A percentile compares a stretch with the other conserved stretches of the same genome.
phyloP scores from a whole-genome alignment of 2,797 vertebrate species.

The Sebastes iracundus region DNA sequence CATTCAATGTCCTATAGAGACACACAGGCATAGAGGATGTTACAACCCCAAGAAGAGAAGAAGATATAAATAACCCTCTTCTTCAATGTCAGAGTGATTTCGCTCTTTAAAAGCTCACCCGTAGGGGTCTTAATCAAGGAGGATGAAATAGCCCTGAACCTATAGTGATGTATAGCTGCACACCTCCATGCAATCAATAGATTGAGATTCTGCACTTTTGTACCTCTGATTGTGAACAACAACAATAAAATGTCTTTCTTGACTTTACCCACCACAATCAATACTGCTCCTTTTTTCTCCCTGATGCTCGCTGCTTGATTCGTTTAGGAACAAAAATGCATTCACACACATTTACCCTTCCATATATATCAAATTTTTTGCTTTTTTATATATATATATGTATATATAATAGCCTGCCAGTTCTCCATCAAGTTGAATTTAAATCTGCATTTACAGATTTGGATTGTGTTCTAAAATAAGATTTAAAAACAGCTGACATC shows the following conservation, averaged over 20 bases:
- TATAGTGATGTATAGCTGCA: slow-evolving; percentile 61
- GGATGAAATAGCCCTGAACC: slow-evolving; percentile 50
- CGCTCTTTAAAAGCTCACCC: slow-evolving; percentile 50
- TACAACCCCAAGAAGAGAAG: neutral
- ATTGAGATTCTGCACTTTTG: slow-evolving; percentile 55
- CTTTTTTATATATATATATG: neutral
- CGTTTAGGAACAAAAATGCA: neutral
- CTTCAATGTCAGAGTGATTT: slow-evolving; percentile 52
- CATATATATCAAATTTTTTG: too few species aligned
- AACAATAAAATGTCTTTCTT: slow-evolving; percentile 33
- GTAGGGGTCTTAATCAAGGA: slow-evolving; percentile 61
- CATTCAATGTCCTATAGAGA: neutral
- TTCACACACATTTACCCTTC: neutral
- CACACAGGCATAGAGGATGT: neutral
- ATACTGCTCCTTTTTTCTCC: slow-evolving; percentile 5
- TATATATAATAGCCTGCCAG: neutral
- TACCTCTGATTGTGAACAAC: slow-evolving; percentile 65
- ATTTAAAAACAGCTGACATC: slow-evolving; percentile 23
- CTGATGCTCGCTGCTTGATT: neutral
- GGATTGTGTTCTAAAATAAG: slow-evolving; percentile 13
- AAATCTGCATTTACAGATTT: slow-evolving; percentile 6
- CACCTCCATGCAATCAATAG: slow-evolving; percentile 55
- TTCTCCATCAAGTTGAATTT: neutral
- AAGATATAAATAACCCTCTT: slow-evolving; percentile 42
- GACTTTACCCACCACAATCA: slow-evolving; percentile 21